Base-by-base conservation (phyloP, 2,888 invertebrate species). In the Scaptomyza tumidula region DNA sequence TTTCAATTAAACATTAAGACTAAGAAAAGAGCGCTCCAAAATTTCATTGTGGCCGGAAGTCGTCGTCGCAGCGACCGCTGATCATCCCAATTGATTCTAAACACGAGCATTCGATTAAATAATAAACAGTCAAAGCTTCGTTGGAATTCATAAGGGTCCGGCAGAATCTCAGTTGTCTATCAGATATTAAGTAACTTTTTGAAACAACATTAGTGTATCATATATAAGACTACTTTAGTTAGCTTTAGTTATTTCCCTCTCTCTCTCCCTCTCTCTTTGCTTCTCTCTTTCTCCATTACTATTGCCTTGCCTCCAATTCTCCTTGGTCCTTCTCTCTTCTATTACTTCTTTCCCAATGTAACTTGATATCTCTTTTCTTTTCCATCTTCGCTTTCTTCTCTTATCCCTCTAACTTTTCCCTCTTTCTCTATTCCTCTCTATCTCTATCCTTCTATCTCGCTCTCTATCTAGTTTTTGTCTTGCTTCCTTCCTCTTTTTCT, bases 1-100 rank as follows among this genome's bases (percentile, higher is more conserved):
- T 86, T 81, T 84, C 75, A 43, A 62, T 77, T 64, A 46, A 49
- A 50, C 29, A 7, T 48, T 27, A 27, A 13, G 45, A 6, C 33
- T 27, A 33, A 35, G n/a, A 44, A 37, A 31, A 54, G 37, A 65
- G 46, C 44, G 24, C 24, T 45, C 14, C 19, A 31, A 37, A 43
- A 59, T 29, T 52, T 37, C 29, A 14, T 6, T 6, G 13, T 53
- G 60, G 44, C 67, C 67, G 67, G 67, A 68, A 68, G 67, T 68
- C 70, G 43, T 64, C 55, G 39, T 43, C 39, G 48, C 24, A 19
- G 16, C 46, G 35, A 27, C 9, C 59, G 33, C 69, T 43, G 48
- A 53, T 69, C 45, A 59, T 53, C 70, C 31, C 14, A 39, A 37
- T 48, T 29, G 60, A 68, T 68, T 69, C 70, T 69, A 53, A 68